These are phyloP conservation scores for Lamellibrachia columna DNA, from an alignment of 2,888 invertebrate species.

Conservation along the genomic window DNA sequence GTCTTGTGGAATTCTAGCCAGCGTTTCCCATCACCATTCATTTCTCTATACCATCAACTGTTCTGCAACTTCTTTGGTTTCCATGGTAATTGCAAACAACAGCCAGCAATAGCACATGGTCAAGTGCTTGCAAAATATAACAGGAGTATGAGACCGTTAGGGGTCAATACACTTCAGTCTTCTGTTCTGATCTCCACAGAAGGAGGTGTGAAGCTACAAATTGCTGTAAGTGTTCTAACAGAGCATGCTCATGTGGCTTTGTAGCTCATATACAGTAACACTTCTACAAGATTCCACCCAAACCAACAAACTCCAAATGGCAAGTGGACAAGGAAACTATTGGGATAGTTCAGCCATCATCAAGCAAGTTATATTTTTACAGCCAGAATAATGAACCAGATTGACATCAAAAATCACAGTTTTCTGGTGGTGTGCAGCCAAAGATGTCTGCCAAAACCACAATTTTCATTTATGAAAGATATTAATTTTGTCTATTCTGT, in stretches of 20 bases:
- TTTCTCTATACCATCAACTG: background rate
- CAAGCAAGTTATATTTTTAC: background rate
- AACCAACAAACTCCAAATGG: background rate
- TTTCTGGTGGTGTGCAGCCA: background rate
- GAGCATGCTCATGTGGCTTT: background rate
- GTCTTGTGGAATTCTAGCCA: conserved; percentile 1
- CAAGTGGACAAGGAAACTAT: background rate
- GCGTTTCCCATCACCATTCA: background rate
- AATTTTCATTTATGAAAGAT: background rate
- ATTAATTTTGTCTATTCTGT: background rate
- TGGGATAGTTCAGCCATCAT: background rate
- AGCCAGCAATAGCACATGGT: background rate
- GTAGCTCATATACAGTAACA: background rate
- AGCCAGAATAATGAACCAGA: background rate
- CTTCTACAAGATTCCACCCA: background rate
- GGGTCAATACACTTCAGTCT: background rate
- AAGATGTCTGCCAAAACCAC: background rate
- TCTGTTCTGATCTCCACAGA: background rate
- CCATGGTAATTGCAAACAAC: background rate
- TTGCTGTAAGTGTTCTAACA: background rate
- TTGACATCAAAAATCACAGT: background rate
- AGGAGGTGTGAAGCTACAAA: background rate
- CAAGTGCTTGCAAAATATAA: background rate
- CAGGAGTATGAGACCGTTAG: background rate
- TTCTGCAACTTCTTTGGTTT: background rate